phyloP scores from a whole-genome alignment of 1,140 invertebrate genomes.

The Diorhabda sublineata region DNA sequence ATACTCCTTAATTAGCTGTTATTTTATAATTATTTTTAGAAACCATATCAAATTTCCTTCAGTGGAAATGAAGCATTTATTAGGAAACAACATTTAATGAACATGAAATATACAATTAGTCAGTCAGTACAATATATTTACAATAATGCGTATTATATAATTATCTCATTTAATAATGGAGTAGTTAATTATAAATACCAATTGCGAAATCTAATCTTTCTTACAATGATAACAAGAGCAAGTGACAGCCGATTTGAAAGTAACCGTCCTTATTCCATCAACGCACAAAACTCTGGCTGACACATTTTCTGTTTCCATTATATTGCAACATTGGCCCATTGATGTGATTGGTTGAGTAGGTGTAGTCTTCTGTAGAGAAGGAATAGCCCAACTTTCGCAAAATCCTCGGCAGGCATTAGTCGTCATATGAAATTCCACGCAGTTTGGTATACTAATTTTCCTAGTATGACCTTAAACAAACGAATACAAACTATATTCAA shows the following conservation, averaged over 20 bases:
- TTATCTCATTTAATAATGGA: too few species aligned
- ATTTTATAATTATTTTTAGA: too few species aligned
- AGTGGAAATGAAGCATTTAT: background rate
- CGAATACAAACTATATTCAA: background rate
- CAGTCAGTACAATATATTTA: conserved; percentile 39
- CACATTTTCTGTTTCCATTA: conserved; percentile 78
- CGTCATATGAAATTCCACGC: conserved; percentile 76
- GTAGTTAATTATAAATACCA: background rate
- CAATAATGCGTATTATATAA: conserved; percentile 23
- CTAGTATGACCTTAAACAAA: conserved; percentile 65
- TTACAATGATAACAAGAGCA: conserved; percentile 83
- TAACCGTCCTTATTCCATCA: conserved; percentile 68
- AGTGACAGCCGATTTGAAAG: conserved; percentile 78
- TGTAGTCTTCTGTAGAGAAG: conserved; percentile 59
- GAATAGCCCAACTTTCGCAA: conserved; percentile 77
- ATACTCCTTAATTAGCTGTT: too few species aligned
- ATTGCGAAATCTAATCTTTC: conserved; percentile 58
- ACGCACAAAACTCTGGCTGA: conserved; percentile 69
- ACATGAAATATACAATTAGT: conserved; percentile 18
- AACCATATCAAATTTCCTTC: too few species aligned
- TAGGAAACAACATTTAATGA: conserved; percentile 22
- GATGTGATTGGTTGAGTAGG: conserved; percentile 72
- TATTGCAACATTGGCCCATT: conserved; percentile 84
- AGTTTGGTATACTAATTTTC: conserved; percentile 74
- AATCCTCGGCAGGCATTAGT: conserved; percentile 84